Base-by-base conservation (phyloP, 2,113 vertebrate genomes). In the Coreoperca whiteheadi region DNA sequence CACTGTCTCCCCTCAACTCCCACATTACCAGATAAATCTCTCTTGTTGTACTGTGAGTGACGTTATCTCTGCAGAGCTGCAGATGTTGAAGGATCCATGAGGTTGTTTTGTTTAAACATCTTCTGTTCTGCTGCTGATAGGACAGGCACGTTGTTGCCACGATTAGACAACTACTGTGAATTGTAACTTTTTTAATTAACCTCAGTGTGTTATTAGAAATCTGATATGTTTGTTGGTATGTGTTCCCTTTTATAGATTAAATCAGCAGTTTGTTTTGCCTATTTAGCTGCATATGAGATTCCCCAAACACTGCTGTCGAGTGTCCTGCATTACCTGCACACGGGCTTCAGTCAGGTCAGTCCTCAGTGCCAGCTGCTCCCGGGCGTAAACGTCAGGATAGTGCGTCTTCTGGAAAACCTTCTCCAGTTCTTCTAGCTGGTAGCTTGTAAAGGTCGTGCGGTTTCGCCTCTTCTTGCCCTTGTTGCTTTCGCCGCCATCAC, bases 321-420 rank as follows among this genome's bases (percentile, higher is more conserved):
- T 23, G n/a, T 65, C 8, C 23, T 41, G 16, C 60, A 16, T 88
- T 95, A 99, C 98, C 98, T 99, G 98, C 51, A 99, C 98, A 0
- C 98, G 96, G 81, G 98, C 98, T 89, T 99, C 98, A 0, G 98
- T 99, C 92, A 99, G 96, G 93, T 99, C 98, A 0, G 98, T 99
- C 94, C 98, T 96, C 94, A 99, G 97, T 57, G 98, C 98, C 81
- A 99, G 96, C 95, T 99, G 98, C 93, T 99, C 98, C 30, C 98
- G 96, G 6, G 98, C 98, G 0, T 99, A 99, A 79, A 99, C 98
- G 0, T 99, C 98, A 0, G 98, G 98, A 89, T 99, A 99, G 94
- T 99, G 98, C 5, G 98, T 99, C 96, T 99, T 99, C 95, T 99
- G 98, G 93, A 99, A 99, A 91, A 99, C 98, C 83, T 99, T 99